Evolutionary conservation across 2,888 invertebrate genomes (phyloP).

Genomic region (Eupithecia inturbata): DNA sequence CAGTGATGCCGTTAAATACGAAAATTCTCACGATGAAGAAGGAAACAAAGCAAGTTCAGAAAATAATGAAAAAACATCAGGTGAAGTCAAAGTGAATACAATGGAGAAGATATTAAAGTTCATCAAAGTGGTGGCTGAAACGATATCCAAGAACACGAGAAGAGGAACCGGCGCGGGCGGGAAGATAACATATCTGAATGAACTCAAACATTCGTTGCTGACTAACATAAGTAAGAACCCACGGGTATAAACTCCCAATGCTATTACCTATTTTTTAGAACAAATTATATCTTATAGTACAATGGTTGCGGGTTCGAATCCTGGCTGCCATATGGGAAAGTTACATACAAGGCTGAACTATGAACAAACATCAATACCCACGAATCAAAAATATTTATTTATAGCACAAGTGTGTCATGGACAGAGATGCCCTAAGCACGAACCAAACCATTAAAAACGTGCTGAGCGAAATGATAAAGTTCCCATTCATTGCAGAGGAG

Average conservation of each 20-base stretch:
- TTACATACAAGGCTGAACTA: neutral
- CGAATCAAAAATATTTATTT: neutral
- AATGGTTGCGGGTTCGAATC: neutral
- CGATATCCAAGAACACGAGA: conserved; percentile 68
- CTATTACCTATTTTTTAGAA: too few relatives aligned
- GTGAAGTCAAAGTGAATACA: conserved; percentile 52
- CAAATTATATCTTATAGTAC: too few relatives aligned
- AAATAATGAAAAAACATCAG: conserved; percentile 26
- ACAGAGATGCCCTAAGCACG: neutral
- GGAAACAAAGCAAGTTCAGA: conserved; percentile 12
- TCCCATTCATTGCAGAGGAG: conserved; percentile 62
- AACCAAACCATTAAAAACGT: neutral
- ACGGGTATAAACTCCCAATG: neutral
- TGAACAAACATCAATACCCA: neutral
- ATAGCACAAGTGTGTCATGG: neutral
- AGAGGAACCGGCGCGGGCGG: conserved; percentile 77
- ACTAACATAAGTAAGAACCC: conserved; percentile 86
- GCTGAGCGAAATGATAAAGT: neutral
- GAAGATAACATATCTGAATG: conserved; percentile 84
- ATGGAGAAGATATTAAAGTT: conserved; percentile 66
- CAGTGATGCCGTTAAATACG: conserved; percentile 1
- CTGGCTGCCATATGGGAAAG: neutral
- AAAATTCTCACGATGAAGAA: conserved; percentile 14
- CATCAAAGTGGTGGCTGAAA: conserved; percentile 70
- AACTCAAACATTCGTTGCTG: conserved; percentile 85